Base-by-base conservation (phyloP, 2,888 invertebrate species). In the Thecocarcelia acutangulata region DNA sequence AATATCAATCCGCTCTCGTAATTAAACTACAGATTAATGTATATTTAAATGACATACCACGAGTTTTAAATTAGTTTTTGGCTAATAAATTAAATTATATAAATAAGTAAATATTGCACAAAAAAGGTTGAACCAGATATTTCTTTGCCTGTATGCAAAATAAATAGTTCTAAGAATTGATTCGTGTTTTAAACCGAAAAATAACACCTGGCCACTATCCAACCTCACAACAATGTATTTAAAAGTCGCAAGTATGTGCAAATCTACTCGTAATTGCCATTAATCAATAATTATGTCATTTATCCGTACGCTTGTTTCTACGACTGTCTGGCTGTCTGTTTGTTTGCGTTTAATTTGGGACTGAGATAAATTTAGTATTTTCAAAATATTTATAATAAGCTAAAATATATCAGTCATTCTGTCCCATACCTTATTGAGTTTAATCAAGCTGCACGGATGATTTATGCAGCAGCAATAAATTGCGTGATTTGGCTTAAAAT, bases 391-490 rank as follows among this genome's bases (percentile, higher is more conserved):
- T 76, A 69, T 54, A 69, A 76, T 24, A 61, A 59, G 37, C 40
- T 69, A 52, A 59, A 78, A 66, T 52, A 48, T 72, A 78, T 66
- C 78, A 72, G 72, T 78, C 78, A 78, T 66, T 66, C 52, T 59
- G 72, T 73, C 66, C 46, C 73, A 79, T 61, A 24, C 59, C 66
- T 79, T 68, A 37, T 66, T 66, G 66, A 66, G 66, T 52, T 52
- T 73, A 78, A 73, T 73, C 78, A 78, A 78, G 46, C 66, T 78
- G 59, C 52, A 37, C 44, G 37, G 70, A 82, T 75, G 82, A 82
- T 82, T 82, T 78, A 82, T 82, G 64, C 59, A 82, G 75, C 54
- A 21, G 66, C 48, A 75, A 82, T 82, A 82, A 78, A 78, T 82
- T 82, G 82, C 78, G 77, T 74, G 82, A 82, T 82, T 82, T 78